Conservation (phyloP, 2,113 vertebrate genomes). For the Phylloscopus trochiloides region DNA sequence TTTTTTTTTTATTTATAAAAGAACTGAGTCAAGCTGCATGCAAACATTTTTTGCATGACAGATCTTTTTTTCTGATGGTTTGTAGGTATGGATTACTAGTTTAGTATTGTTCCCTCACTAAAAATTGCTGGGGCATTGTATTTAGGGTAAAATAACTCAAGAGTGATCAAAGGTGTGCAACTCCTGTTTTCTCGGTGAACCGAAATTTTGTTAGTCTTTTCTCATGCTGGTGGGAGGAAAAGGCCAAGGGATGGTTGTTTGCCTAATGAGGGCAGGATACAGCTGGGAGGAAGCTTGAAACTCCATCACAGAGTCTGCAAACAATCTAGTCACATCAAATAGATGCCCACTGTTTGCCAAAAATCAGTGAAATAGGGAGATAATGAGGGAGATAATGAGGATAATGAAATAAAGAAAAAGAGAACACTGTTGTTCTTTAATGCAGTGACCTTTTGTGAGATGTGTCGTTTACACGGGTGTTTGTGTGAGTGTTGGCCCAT, state of each 20-base stretch:
- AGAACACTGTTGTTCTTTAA: not conserved
- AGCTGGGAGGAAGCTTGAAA: slow-evolving; percentile 41
- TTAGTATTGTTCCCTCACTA: not conserved
- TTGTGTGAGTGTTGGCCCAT: not conserved
- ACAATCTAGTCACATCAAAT: slow-evolving; percentile 41
- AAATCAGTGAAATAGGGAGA: slow-evolving; percentile 37
- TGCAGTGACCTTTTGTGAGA: slow-evolving; percentile 26
- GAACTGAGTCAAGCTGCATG: not conserved
- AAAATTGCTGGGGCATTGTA: not conserved
- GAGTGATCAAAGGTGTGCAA: not conserved
- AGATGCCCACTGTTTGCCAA: slow-evolving; percentile 48
- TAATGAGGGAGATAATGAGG: slow-evolving; percentile 16
- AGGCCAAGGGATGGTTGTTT: slow-evolving; percentile 18
- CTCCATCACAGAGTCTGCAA: not conserved
- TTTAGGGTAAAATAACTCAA: not conserved
- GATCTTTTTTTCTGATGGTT: not conserved
- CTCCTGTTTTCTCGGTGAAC: not conserved
- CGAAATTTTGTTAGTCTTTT: not conserved
- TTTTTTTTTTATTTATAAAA: not conserved
- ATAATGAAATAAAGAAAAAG: not conserved
- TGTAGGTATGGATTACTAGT: not conserved
- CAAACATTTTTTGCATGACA: not conserved
- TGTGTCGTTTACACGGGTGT: not conserved
- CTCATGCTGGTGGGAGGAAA: not conserved
- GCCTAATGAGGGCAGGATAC: slow-evolving; percentile 34